Evolutionary conservation across 2,797 vertebrate species (phyloP).

Genomic region (Centropyge bicolor): DNA sequence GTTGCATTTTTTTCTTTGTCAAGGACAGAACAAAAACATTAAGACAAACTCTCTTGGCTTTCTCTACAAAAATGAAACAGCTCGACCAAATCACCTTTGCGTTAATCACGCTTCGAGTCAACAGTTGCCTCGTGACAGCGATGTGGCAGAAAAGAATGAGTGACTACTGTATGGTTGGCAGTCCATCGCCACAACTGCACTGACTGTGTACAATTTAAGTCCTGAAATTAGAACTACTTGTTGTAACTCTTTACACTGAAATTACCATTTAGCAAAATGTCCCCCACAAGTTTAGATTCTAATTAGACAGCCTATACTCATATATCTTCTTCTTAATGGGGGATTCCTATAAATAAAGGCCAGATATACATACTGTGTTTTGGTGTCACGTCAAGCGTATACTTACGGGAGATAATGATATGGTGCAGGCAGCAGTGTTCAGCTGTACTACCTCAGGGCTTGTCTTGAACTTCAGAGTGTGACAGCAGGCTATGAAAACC

Average conservation of each 20-base stretch:
- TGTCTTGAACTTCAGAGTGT: constrained; percentile 61
- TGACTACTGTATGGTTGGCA: constrained; percentile 22
- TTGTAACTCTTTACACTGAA: constrained; percentile 67
- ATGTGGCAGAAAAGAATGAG: neutral
- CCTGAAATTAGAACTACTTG: constrained; percentile 70
- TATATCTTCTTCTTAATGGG: constrained; percentile 80
- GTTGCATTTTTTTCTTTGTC: neutral
- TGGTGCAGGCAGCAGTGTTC: constrained; percentile 65
- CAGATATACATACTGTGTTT: constrained; percentile 76
- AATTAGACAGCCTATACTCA: constrained; percentile 78
- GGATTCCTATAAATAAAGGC: constrained; percentile 80
- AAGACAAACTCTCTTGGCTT: neutral
- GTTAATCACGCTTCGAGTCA: neutral
- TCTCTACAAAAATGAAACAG: neutral
- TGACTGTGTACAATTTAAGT: constrained; percentile 73
- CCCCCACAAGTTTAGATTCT: constrained; percentile 72
- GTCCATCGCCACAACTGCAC: constrained; percentile 53
- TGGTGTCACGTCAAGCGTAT: constrained; percentile 80
- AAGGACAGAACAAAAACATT: neutral
- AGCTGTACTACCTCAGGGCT: constrained; percentile 70
- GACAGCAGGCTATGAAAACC: constrained; percentile 62
- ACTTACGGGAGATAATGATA: constrained; percentile 83
- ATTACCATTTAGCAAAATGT: constrained; percentile 74
- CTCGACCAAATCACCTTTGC: neutral
- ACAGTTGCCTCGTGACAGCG: neutral